A percentile compares a stretch with the other conserved stretches of the same genome.
phyloP scores from a whole-genome alignment of 2,797 vertebrate genomes.

The Acanthiza pusilla region DNA sequence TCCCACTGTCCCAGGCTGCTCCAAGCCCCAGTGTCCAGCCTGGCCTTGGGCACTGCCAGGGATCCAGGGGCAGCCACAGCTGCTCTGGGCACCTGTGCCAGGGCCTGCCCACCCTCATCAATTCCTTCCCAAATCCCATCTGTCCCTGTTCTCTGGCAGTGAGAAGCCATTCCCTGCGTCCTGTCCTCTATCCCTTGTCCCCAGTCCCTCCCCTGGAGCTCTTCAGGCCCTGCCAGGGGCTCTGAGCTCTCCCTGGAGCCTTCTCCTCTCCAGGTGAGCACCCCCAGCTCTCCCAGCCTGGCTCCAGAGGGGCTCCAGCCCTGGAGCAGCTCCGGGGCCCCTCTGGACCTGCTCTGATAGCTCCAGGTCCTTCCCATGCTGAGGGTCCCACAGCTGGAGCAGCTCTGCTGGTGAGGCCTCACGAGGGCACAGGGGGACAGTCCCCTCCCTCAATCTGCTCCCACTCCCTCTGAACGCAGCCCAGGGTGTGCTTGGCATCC shows the following conservation, averaged over 20 bases:
- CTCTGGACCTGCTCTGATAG: not conserved
- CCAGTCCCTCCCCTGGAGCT: not conserved
- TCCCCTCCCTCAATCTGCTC: not conserved
- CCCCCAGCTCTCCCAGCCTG: not conserved
- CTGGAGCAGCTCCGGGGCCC: fast-evolving
- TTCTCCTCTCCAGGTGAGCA: not conserved
- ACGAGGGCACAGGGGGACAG: not conserved
- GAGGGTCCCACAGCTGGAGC: not conserved
- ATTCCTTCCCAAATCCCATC: not conserved
- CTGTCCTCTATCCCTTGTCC: not conserved
- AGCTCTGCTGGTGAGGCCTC: not conserved
- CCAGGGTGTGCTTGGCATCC: not conserved
- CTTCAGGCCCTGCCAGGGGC: fast-evolving
- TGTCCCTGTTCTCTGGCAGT: not conserved
- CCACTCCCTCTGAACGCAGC: not conserved
- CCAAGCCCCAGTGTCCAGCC: not conserved
- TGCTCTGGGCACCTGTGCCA: not conserved
- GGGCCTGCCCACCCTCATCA: fast-evolving
- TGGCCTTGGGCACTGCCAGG: not conserved
- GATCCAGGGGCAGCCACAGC: not conserved
- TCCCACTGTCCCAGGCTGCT: not conserved
- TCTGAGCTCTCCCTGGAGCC: not conserved
- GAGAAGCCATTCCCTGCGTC: not conserved
- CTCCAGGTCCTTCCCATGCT: not conserved
- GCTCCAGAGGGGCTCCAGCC: not conserved